Conservation (phyloP, 1,140 invertebrate genomes). For the Pachyrhynchus sulphureomaculatus region DNA sequence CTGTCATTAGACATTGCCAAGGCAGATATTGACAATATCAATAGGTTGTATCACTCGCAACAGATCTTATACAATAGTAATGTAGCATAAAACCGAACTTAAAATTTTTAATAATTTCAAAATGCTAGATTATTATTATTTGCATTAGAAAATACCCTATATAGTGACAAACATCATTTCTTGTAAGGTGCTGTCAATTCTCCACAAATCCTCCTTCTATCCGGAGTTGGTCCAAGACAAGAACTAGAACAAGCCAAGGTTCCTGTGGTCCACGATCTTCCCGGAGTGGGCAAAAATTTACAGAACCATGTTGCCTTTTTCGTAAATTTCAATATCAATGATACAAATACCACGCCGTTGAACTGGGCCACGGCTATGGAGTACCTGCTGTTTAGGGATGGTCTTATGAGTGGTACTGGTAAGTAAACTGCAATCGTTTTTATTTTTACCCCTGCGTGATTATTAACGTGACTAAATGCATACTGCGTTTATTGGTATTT, state of each 20-base stretch:
- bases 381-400: conserved; percentile 79
- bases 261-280: conserved; percentile 70
- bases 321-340: conserved; percentile 76
- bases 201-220: conserved; percentile 80
- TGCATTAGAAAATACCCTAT: no score
- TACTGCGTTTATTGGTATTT: background rate
- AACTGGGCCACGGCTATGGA: conserved; percentile 89
- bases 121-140: no score
- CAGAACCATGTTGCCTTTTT: conserved; percentile 84
- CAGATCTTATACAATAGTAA: no score
- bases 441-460: background rate
- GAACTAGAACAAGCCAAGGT: conserved; percentile 68
- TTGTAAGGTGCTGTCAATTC: conserved; percentile 75
- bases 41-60: no score
- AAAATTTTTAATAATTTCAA: no score
- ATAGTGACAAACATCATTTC: no score
- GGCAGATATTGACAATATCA: no score
- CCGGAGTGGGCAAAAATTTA: conserved; percentile 83
- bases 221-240: conserved; percentile 76
- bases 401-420: conserved; percentile 82
- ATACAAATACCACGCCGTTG: conserved; percentile 76
- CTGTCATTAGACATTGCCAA: no score
- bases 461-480: no score
- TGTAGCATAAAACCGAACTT: no score
- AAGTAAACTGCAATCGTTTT: background rate